Conservation (phyloP, 2,888 invertebrate genomes). For the Drosophila trichaetosa region DNA sequence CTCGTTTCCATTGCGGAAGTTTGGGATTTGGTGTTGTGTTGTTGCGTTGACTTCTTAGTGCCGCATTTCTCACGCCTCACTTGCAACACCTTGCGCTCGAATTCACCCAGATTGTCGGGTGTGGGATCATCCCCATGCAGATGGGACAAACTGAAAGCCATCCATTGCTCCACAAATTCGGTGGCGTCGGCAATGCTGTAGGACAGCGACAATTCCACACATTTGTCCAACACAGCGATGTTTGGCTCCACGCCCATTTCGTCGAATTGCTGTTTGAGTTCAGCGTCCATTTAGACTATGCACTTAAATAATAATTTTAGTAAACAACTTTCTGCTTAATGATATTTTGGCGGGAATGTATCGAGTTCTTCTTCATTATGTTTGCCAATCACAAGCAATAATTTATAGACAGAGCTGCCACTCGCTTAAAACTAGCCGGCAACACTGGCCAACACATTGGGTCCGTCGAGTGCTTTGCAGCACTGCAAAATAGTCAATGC, state of each 20-base stretch:
- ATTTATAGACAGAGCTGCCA: constrained; percentile 1
- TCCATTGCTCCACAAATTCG: constrained; percentile 91
- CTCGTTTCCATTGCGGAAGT: constrained; percentile 46
- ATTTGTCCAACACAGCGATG: constrained; percentile 87
- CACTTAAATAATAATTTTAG: not conserved
- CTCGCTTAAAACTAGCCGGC: not conserved
- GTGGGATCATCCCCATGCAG: constrained; percentile 88
- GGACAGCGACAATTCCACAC: constrained; percentile 88
- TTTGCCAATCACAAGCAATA: constrained; percentile 19
- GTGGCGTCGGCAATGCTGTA: constrained; percentile 89
- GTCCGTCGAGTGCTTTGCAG: constrained; percentile 11
- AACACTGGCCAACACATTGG: constrained; percentile 1
- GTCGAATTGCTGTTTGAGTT: constrained; percentile 87
- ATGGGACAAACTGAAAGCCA: constrained; percentile 90
- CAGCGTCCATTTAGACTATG: constrained; percentile 73
- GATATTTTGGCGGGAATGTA: constrained; percentile 53
- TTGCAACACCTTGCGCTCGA: constrained; percentile 88
- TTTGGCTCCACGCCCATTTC: constrained; percentile 87
- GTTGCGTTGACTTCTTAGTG: constrained; percentile 51
- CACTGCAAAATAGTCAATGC: constrained; percentile 59
- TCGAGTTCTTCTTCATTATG: constrained; percentile 18
- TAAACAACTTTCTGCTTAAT: not conserved
- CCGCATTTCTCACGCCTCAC: constrained; percentile 85
- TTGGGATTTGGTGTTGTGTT: constrained; percentile 40
- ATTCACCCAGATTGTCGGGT: constrained; percentile 86